Base-by-base conservation (phyloP, 2,797 vertebrate genomes). In the Sebastiscus albofasciatus region DNA sequence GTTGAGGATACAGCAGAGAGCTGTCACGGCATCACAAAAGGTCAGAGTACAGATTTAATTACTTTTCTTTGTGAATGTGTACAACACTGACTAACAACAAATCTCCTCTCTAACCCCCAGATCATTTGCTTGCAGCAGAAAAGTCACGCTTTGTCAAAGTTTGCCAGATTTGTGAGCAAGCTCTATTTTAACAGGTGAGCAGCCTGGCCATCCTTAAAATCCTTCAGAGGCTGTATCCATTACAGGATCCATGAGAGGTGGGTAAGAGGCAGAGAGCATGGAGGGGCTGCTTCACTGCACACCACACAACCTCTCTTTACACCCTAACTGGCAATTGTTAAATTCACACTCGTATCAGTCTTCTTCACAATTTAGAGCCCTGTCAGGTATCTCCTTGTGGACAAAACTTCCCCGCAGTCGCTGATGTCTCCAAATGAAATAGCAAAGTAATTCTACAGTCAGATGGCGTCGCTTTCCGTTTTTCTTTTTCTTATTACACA, bases 341-440 rank as follows among this genome's bases (percentile, higher is more conserved):
- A 92, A 93, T 93, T 89, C 89, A 81, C 88, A 90, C 88, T 69
- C 55, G 24, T 89, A 93, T 94, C 91, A 91, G 88, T 90, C 92
- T 91, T 75, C 89, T 59, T 84, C 82, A 72, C 85, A 77, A 86
- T 93, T 90, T 86, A 83, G 80, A 92, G 84, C 77, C 64, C 82
- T 81, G 87, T 90, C 91, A 90, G 90, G 89, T 87, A 75, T 71
- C 78, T 89, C 80, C 84, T 82, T 1, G 62, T 55, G 88, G 91
- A 83, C 89, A 20, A 67, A 87, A 85, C 69, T 65, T 81, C 77
- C 67, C 70, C 1, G 60, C 82, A 54, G 72, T 66, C 80, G 22
- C 68, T 33, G 34, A 78, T 72, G 79, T 73, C 76, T 87, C 54
- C 0, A 62, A 75, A 82, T 87, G 67, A 85, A 90, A 81, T 52